Base-by-base conservation (phyloP, 2,113 vertebrate genomes). In the Cyanoliseus patagonus region DNA sequence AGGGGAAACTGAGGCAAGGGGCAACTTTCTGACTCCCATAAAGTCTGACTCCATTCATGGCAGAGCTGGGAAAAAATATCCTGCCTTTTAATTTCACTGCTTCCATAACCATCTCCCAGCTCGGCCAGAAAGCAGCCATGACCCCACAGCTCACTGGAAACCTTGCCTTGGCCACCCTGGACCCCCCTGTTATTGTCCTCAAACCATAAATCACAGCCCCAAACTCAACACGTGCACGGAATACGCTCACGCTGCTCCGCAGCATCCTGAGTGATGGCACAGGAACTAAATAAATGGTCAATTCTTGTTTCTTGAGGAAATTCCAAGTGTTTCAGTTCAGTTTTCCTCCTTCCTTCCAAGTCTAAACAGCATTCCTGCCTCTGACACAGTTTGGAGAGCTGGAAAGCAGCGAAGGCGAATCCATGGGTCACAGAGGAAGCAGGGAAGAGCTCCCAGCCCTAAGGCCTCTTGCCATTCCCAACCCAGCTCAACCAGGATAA, bases 401-500 rank as follows among this genome's bases (percentile, higher is more conserved):
- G 62, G 70, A 47, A 87, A 39, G 51, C 39, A 24, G 62, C 0
- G 2, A 10, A 30, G 62, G 35, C 15, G 47, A 59, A 61, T 18
- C 78, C 42, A 31, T 1, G 18, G 62, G 31, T 8, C 13, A 1
- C 0, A 0, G 63, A 30, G 41, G 44, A 17, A 49, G 47, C 39
- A 24, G 75, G 41, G 64, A 86, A 78, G 35, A 31, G 46, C 66
- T 77, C 59, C 79, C 25, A 14, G 76, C 78, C 37, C 2, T 0
- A 35, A 76, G 6, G 66, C 91, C 46, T 87, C 82, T 37, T 46
- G 84, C 91, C 93, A 49, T 63, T 61, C 73, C 52, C 46, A 68
- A 93, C 88, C 95, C 15, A 19, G 66, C 95, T 96, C 94, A 95
- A 75, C 42, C 1, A 11, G 76, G 82, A 80, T 94, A 79, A 96